These are phyloP conservation scores for Phoenicopterus ruber DNA, from an alignment of 2,113 vertebrate genomes.

Conservation along the genomic window DNA sequence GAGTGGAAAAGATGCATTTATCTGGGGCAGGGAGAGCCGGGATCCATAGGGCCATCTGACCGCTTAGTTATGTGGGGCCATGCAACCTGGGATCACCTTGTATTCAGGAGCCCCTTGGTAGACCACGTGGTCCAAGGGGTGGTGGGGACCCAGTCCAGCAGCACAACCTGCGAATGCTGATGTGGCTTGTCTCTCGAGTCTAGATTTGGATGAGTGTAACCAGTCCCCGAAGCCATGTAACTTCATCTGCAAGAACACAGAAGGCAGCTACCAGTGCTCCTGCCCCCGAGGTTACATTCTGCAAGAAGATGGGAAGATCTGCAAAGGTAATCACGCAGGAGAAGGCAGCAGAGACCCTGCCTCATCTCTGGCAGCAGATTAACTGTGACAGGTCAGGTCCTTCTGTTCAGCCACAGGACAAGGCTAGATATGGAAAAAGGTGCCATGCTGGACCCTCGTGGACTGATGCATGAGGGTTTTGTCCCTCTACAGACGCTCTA, in stretches of 20 bases:
- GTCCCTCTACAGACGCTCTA: neutral
- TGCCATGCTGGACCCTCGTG: neutral
- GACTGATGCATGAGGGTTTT: neutral
- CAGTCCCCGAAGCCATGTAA: constrained; percentile 89
- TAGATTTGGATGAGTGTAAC: constrained; percentile 90
- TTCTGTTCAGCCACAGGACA: neutral
- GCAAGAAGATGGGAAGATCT: constrained; percentile 89
- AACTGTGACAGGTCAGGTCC: neutral
- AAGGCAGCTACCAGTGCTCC: constrained; percentile 92
- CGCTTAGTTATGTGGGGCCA: neutral
- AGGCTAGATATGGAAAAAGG: neutral
- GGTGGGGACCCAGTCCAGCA: neutral
- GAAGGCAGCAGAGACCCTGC: neutral
- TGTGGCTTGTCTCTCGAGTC: neutral
- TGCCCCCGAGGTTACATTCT: constrained; percentile 90
- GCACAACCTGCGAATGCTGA: neutral
- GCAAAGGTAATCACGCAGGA: constrained; percentile 80
- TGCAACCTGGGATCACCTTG: neutral
- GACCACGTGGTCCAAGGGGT: neutral
- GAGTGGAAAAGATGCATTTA: neutral
- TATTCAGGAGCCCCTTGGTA: neutral
- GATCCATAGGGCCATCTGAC: neutral
- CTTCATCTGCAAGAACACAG: constrained; percentile 95
- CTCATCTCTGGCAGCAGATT: neutral
- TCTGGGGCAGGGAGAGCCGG: neutral